Evolutionary conservation across 2,797 vertebrate genomes (phyloP), one percentile per base, ranked within the genome.

Genomic region (Siniperca obscura): DNA sequence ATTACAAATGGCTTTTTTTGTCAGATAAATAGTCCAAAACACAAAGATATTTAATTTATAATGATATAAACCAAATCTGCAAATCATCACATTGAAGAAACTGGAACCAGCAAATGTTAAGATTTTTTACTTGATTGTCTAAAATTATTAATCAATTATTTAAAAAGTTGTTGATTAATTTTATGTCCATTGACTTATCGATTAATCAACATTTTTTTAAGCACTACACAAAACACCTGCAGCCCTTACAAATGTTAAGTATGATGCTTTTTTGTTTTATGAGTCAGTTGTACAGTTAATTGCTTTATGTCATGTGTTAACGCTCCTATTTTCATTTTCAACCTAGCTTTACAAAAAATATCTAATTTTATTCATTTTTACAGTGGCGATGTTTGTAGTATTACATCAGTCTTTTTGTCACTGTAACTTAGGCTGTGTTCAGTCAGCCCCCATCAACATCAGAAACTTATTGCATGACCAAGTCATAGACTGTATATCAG

Each of bases 341-440:
- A 42, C 42, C 3, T 0, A 7, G 7, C n/a, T 7, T 67, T 10
- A 46, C 8, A 53, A 13, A 34, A 42, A 21, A 40, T 22, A 17
- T 2, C 19, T 4, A 3, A n/a, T 59, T 57, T 8, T 1, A 38
- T 16, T 64, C 13, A 30, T 11, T 17, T 56, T 13, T 11, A 56
- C 13, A 55, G 36, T 13, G n/a, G 13, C 30, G 9, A 42, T 1
- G 4, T 46, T 44, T 59, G 27, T 6, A 4, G 61, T 14, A 12
- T 27, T 65, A 38, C 27, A 67, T 74, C 7, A 25, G 53, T 70
- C 12, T 38, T 70, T 36, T 19, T 66, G 60, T 60, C 52, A 53
- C 27, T 60, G 10, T 76, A 19, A 44, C 19, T 9, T 25, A 65
- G 44, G 52, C 67, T 71, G n/a, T 50, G 34, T 64, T 34, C 40